Conservation (phyloP, 2,888 invertebrate species). For the Dusona sp. region DNA sequence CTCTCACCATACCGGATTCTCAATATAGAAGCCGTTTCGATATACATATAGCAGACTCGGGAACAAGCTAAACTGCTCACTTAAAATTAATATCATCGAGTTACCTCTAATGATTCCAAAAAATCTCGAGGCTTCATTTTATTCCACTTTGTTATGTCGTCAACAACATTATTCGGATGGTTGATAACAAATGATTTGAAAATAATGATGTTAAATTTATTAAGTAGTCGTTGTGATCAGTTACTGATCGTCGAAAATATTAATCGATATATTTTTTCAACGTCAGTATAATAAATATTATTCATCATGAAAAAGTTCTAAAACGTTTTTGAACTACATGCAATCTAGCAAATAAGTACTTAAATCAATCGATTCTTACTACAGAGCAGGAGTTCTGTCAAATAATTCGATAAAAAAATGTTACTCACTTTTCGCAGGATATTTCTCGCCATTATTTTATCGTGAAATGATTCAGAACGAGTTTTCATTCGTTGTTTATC, state of each 20-base stretch:
- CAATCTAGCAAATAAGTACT: background rate
- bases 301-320: background rate
- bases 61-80: conserved; percentile 59
- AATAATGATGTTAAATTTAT: conserved; percentile 9
- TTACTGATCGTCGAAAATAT: background rate
- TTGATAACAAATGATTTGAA: background rate
- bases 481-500: conserved; percentile 16
- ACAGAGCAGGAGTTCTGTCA: background rate
- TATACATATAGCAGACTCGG: conserved; percentile 29
- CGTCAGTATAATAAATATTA: background rate
- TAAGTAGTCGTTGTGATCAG: background rate
- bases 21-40: conserved; percentile 51
- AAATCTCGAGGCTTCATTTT: conserved; percentile 10
- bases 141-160: conserved; percentile 20
- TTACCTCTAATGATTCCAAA: conserved; percentile 35
- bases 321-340: background rate
- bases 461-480: conserved; percentile 9
- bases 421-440: background rate
- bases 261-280: background rate
- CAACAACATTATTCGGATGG: background rate
- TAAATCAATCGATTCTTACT: background rate
- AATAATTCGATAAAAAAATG: background rate
- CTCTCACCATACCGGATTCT: conserved; percentile 54
- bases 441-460: background rate
- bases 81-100: conserved; percentile 61